Conservation (phyloP, 2,888 invertebrate species). For the Pedicia rivosa region DNA sequence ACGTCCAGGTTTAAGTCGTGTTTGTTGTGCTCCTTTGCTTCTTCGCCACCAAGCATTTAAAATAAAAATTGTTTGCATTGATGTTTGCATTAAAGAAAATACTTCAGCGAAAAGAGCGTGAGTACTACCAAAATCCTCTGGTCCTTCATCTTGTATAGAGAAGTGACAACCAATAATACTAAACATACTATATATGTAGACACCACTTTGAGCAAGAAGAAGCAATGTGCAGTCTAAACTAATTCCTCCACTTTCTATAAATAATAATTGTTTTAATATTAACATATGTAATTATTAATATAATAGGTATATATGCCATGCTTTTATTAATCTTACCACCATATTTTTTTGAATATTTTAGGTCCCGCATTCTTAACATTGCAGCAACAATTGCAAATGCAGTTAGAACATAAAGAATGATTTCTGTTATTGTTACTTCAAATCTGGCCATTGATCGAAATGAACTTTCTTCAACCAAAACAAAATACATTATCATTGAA, state of each 20-base stretch:
- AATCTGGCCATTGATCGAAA: constrained; percentile 42
- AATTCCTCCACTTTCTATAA: constrained; percentile 26
- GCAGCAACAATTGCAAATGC: constrained; percentile 40
- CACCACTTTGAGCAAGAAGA: constrained; percentile 65
- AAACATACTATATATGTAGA: constrained; percentile 67
- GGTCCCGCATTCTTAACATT: constrained; percentile 42
- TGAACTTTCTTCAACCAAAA: constrained; percentile 41
- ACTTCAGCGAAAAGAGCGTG: constrained; percentile 47
- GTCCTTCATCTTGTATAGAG: constrained; percentile 29
- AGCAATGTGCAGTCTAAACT: constrained; percentile 57
- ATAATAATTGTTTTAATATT: background rate
- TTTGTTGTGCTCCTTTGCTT: constrained; percentile 28
- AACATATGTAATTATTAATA: background rate
- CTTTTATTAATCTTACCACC: background rate
- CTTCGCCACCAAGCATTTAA: constrained; percentile 8
- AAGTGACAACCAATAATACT: constrained; percentile 63
- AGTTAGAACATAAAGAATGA: constrained; percentile 45
- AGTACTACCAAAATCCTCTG: constrained; percentile 30
- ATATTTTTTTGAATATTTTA: constrained; percentile 38
- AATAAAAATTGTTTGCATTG: constrained; percentile 54
- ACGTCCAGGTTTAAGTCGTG: constrained; percentile 53
- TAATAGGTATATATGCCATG: no score
- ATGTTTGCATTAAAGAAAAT: constrained; percentile 52
- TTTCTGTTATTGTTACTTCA: constrained; percentile 52
- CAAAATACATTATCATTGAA: constrained; percentile 69